phyloP scores from a whole-genome alignment of 2,113 vertebrate genomes.

The Noctilio leporinus region DNA sequence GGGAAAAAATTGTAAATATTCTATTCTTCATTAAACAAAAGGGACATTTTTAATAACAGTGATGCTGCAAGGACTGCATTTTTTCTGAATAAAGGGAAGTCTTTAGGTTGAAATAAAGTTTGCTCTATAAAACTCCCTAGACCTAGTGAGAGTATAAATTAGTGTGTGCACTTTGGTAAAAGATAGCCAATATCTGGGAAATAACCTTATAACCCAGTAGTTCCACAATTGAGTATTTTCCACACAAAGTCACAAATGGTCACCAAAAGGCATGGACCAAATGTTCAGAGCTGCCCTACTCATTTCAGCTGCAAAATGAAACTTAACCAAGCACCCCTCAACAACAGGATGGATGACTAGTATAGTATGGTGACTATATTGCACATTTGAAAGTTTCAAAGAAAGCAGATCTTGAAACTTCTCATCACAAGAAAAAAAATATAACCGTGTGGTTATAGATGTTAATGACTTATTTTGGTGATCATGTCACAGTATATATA shows the following conservation, averaged over 20 bases:
- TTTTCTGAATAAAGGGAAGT: background rate
- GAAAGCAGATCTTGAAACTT: background rate
- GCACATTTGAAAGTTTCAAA: background rate
- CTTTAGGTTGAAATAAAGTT: background rate
- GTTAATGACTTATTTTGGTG: too few relatives aligned
- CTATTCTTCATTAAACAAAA: background rate
- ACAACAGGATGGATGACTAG: fast-evolving
- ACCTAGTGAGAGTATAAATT: too few relatives aligned
- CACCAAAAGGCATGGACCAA: background rate
- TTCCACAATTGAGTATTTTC: background rate
- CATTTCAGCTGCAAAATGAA: background rate
- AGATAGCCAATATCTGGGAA: background rate
- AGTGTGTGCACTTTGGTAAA: background rate
- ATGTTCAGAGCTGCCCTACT: background rate
- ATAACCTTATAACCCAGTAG: background rate
- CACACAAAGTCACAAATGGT: background rate
- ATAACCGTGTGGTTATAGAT: background rate
- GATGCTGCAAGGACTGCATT: too few relatives aligned
- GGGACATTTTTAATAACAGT: background rate
- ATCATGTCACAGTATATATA: background rate
- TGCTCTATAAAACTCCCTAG: background rate
- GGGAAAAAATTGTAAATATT: background rate
- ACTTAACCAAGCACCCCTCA: background rate
- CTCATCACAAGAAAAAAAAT: background rate
- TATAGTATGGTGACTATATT: background rate